Conservation (phyloP, 2,797 vertebrate species). For the Xenops minutus region DNA sequence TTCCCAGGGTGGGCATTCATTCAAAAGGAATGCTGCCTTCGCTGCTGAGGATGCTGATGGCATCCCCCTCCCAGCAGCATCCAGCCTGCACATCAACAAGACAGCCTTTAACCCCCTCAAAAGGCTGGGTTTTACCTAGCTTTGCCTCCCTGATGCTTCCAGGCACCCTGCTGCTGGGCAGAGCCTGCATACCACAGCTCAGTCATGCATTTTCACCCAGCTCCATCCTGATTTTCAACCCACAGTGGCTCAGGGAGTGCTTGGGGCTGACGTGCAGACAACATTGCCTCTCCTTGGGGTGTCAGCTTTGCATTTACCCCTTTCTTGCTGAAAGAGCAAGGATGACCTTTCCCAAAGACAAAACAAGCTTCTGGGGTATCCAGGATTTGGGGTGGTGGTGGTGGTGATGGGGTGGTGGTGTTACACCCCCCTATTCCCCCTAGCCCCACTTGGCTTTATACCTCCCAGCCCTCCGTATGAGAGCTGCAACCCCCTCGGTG, state of each 20-base stretch:
- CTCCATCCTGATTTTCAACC: accelerated
- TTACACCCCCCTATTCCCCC: background rate
- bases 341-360: background rate
- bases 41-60: background rate
- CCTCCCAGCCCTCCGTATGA: background rate
- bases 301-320: background rate
- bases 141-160: background rate
- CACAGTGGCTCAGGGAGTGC: accelerated
- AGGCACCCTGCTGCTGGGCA: background rate
- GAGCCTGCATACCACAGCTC: background rate
- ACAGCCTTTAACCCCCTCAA: accelerated
- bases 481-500: background rate
- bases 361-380: background rate
- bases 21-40: background rate
- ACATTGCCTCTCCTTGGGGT: background rate
- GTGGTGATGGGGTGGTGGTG: too few species aligned
- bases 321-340: background rate
- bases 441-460: too few species aligned
- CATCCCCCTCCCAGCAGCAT: background rate
- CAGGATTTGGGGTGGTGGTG: background rate
- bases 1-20: background rate
- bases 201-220: accelerated
- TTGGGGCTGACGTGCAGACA: background rate
- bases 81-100: background rate
- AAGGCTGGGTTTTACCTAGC: background rate